phyloP scores from a whole-genome alignment of 2,797 vertebrate genomes.

The Lepidocolaptes lacrymiger region DNA sequence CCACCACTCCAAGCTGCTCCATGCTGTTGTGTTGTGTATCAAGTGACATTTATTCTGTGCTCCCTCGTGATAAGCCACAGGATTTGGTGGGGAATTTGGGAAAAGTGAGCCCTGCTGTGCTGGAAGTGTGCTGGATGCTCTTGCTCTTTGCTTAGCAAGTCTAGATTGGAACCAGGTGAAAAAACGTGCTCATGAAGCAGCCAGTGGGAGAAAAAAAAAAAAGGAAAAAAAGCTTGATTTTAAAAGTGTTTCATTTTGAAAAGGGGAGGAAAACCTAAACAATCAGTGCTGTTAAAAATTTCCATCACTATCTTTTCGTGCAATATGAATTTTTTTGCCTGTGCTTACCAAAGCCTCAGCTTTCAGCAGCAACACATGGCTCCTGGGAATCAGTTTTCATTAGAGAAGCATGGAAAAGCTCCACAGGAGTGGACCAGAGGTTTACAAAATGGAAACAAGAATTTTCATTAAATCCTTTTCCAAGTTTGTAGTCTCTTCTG shows the following conservation, averaged over 20 bases:
- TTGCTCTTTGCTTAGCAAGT: neutral
- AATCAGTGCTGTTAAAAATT: neutral
- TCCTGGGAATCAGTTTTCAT: slow-evolving; percentile 1
- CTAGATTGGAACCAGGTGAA: slow-evolving; percentile 63
- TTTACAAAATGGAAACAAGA: neutral
- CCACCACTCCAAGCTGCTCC: neutral
- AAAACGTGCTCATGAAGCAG: neutral
- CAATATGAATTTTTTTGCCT: neutral
- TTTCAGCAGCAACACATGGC: neutral
- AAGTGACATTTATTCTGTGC: neutral
- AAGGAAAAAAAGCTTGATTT: neutral
- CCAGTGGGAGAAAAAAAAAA: neutral
- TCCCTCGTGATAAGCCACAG: neutral
- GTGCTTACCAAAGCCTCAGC: neutral
- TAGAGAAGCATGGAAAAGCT: neutral
- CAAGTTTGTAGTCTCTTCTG: neutral
- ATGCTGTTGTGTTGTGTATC: neutral
- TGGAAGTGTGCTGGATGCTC: neutral
- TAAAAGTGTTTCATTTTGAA: slow-evolving; percentile 67
- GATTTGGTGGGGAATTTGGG: neutral
- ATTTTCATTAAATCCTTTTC: neutral
- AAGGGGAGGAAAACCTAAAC: slow-evolving; percentile 35
- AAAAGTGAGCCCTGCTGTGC: neutral
- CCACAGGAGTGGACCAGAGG: neutral
- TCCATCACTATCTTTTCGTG: slow-evolving; percentile 18